A percentile compares a stretch with the other conserved stretches of the same genome.
Conservation (phyloP, 1,140 invertebrate species). For the Cydia amplana region DNA sequence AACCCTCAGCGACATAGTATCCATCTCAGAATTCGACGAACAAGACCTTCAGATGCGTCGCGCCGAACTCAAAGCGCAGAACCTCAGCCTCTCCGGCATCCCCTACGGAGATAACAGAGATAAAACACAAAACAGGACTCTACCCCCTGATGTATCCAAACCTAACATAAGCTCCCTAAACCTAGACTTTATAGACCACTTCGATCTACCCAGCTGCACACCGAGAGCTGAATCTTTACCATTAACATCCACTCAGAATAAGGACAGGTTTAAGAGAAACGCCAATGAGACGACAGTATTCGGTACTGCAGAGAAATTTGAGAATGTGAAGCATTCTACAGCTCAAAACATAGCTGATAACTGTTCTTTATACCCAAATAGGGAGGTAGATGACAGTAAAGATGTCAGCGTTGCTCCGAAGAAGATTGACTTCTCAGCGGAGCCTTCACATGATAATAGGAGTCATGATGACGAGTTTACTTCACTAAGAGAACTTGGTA, state of each 20-base stretch:
- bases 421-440: conserved; percentile 73
- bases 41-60: conserved; percentile 79
- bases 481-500: conserved; percentile 66
- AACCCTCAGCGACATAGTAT: conserved; percentile 85
- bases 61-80: conserved; percentile 64
- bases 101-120: conserved; percentile 46
- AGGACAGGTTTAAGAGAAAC: conserved; percentile 67
- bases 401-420: conserved; percentile 71
- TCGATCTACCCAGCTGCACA: conserved; percentile 51
- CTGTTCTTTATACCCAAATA: conserved; percentile 77
- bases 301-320: conserved; percentile 53
- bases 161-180: conserved; percentile 68
- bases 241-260: conserved; percentile 68
- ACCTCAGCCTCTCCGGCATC: conserved; percentile 49
- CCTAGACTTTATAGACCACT: conserved; percentile 56
- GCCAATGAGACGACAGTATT: conserved; percentile 76
- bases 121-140: conserved; percentile 57
- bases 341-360: conserved; percentile 68
- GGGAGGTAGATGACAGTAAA: conserved; percentile 65
- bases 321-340: conserved; percentile 52
- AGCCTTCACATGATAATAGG: conserved; percentile 61
- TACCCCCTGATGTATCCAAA: conserved; percentile 59
- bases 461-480: conserved; percentile 58
- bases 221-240: conserved; percentile 67
- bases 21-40: conserved; percentile 85